phyloP scores from a whole-genome alignment of 2,888 invertebrate genomes.

The Abscondita cerata region DNA sequence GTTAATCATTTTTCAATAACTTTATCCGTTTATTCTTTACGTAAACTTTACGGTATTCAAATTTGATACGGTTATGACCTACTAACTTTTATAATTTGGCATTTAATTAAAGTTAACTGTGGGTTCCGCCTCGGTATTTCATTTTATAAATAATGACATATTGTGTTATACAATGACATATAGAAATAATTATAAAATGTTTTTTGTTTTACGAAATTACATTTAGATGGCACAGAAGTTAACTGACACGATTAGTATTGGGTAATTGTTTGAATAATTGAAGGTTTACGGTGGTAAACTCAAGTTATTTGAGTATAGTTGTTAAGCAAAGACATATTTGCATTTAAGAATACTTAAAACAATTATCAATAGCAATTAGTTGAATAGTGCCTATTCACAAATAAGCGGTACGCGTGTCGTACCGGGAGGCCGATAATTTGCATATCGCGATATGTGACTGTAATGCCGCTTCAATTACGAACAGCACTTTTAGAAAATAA shows the following conservation, averaged over 20 bases:
- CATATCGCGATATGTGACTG: constrained; percentile 47
- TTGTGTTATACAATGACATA: no score
- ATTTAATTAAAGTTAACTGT: constrained; percentile 4
- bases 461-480: constrained; percentile 41
- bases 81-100: background rate
- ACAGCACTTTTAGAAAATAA: constrained; percentile 34
- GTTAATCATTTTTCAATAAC: no score
- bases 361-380: constrained; percentile 46
- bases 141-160: background rate
- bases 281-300: no score
- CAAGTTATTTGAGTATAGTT: no score
- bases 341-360: constrained; percentile 42
- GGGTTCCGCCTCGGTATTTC: background rate
- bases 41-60: background rate
- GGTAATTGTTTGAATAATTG: background rate
- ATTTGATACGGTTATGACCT: constrained; percentile 1
- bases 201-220: no score
- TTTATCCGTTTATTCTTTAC: background rate
- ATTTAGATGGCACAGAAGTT: no score
- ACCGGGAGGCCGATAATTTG: constrained; percentile 43
- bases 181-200: no score
- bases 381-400: constrained; percentile 36
- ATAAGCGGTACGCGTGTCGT: constrained; percentile 41
- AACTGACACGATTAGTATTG: constrained; percentile 1
- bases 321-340: no score